Conservation (phyloP, 2,113 vertebrate genomes). For the Burhinus oedicnemus region DNA sequence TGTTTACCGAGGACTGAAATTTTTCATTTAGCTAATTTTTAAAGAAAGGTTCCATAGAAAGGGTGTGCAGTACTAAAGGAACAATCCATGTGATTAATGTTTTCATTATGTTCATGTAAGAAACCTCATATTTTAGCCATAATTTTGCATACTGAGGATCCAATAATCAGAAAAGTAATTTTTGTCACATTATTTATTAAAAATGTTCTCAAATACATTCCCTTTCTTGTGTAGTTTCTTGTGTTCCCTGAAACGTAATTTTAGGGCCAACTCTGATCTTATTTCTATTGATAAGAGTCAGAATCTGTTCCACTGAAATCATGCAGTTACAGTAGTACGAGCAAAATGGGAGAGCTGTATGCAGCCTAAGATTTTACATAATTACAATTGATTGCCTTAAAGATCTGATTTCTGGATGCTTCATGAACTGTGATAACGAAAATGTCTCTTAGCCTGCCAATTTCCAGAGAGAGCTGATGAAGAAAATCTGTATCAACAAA, state of each 20-base stretch:
- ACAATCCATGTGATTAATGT: slow-evolving; percentile 85
- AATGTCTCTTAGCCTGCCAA: neutral
- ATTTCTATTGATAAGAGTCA: neutral
- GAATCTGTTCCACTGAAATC: neutral
- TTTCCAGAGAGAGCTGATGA: slow-evolving; percentile 1
- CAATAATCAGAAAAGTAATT: slow-evolving; percentile 88
- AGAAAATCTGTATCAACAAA: slow-evolving; percentile 35
- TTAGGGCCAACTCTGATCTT: neutral
- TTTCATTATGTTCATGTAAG: slow-evolving; percentile 88
- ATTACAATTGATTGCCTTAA: slow-evolving; percentile 33
- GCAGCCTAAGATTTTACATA: neutral
- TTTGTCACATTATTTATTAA: slow-evolving; percentile 92
- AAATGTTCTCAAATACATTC: slow-evolving; percentile 87
- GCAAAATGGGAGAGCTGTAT: neutral
- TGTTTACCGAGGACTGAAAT: slow-evolving; percentile 76
- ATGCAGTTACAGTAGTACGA: neutral
- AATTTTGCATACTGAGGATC: slow-evolving; percentile 88
- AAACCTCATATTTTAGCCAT: slow-evolving; percentile 87
- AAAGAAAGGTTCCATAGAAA: slow-evolving; percentile 77
- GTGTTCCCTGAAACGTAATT: slow-evolving; percentile 9
- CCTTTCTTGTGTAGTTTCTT: slow-evolving; percentile 65
- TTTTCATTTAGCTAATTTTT: slow-evolving; percentile 79
- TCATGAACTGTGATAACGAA: slow-evolving; percentile 33
- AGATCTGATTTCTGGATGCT: slow-evolving; percentile 24
- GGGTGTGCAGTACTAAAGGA: slow-evolving; percentile 78